Evolutionary conservation across 2,797 vertebrate genomes (phyloP).

Genomic region (Cercopithecus petaurista): DNA sequence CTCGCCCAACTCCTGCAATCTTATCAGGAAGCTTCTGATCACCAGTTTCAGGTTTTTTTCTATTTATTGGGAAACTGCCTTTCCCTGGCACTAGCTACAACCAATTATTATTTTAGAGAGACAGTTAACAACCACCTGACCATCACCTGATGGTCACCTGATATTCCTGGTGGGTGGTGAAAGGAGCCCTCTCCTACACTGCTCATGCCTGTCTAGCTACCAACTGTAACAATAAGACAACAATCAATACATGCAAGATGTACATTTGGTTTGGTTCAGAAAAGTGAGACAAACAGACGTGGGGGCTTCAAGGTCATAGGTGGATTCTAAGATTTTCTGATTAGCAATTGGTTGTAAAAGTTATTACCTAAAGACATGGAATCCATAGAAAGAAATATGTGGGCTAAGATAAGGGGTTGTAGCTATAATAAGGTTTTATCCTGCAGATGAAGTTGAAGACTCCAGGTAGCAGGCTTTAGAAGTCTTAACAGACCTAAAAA

Average conservation of each 20-base stretch:
- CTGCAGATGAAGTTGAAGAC: neutral
- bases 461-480: neutral
- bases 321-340: neutral
- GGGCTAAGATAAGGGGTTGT: neutral
- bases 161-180: neutral
- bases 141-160: neutral
- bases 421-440: neutral
- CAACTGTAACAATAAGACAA: neutral
- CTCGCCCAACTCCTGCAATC: neutral
- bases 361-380: neutral
- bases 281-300: neutral
- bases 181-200: neutral
- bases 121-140: neutral
- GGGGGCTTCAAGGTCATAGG: neutral
- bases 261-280: neutral
- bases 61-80: neutral
- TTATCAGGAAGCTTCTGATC: neutral
- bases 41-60: neutral
- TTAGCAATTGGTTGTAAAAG: neutral
- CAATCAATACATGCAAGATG: neutral
- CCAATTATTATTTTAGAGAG: neutral
- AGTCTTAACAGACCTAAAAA: neutral
- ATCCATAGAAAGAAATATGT: neutral
- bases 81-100: neutral
- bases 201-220: neutral